Percentiles rank a stretch among this genome's conserved stretches.
Evolutionary conservation across 1,140 invertebrate species (phyloP).

Genomic region (Bombus waltoni): DNA sequence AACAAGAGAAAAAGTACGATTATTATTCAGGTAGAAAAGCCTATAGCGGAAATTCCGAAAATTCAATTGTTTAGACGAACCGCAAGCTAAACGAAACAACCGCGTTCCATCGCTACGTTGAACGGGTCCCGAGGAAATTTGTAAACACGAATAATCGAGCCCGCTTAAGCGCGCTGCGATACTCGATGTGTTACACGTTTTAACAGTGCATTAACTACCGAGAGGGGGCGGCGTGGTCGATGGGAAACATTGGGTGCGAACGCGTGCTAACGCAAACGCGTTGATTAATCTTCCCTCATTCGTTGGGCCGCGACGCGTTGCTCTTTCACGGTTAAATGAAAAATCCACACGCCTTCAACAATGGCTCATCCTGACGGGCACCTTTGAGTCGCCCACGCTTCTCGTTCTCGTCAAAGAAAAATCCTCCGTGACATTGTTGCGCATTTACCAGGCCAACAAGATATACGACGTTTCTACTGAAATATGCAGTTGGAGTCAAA

Average conservation of each 20-base stretch:
- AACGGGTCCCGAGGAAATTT: constrained; percentile 14
- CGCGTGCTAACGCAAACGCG: constrained; percentile 9
- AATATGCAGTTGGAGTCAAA: neutral
- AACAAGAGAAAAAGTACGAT: neutral
- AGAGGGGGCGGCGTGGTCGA: neutral
- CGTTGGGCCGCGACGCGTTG: neutral
- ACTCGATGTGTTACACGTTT: constrained; percentile 39
- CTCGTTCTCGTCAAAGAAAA: neutral
- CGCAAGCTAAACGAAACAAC: constrained; percentile 5
- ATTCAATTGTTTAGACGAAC: constrained; percentile 23
- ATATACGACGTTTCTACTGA: neutral
- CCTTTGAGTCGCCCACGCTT: neutral
- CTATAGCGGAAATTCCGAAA: neutral
- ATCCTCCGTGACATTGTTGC: neutral
- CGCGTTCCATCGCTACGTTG: neutral
- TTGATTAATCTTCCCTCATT: constrained; percentile 35
- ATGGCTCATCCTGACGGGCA: neutral
- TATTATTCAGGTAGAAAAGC: no score
- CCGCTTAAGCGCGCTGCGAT: constrained; percentile 16
- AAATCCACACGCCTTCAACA: neutral
- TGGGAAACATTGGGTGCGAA: neutral
- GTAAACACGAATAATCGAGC: constrained; percentile 31
- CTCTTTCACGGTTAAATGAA: constrained; percentile 12
- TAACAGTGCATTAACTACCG: constrained; percentile 33
- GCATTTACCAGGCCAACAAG: no score